Base-by-base conservation (phyloP, 2,888 invertebrate genomes). In the Dynastes grantii region DNA sequence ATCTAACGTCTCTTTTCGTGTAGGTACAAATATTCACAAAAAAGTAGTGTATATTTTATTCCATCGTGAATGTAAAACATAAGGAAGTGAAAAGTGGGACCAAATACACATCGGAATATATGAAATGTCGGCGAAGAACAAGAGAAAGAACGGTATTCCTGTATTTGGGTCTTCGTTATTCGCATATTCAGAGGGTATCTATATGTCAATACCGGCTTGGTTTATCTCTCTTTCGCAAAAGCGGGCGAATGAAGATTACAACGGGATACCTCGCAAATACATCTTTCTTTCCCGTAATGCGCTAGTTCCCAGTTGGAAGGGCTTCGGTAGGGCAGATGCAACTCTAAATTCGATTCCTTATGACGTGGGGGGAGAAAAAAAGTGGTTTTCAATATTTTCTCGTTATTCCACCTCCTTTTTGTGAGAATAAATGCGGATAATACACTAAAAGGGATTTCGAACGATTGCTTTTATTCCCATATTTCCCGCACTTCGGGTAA, bases 381-480 rank as follows among this genome's bases (percentile, higher is more conserved):
- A 55, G 55, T 13, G 22, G 55, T 55, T 55, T 55, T 55, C 55
- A 55, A 55, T 55, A 55, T 55, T 55, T 55, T 55, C 22, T 22
- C 45, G 45, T 55, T 55, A 55, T 55, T 55, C 22, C 2, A 6
- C 16, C 16, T 55, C 55, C 3, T n/a, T 22, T 55, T 16, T 55
- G n/a, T n/a, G 16, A 13, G 55, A 2, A 55, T 55, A 55, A 55
- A 55, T 13, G 55, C n/a, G n/a, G 55, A 55, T 45, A 55, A 55
- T 22, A 55, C 55, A 55, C n/a, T 55, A 45, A 45, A 45, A 45
- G 45, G 45, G 45, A 45, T 45, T 45, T 45, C 9, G 45, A 45
- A 8, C 45, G 45, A 45, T 45, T 45, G 45, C 45, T 45, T 45
- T 45, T 45, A 45, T 45, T 8, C 8, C 45, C 45, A 45, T 45